Evolutionary conservation across 2,888 invertebrate species (phyloP).

Genomic region (Lydus trimaculatus): DNA sequence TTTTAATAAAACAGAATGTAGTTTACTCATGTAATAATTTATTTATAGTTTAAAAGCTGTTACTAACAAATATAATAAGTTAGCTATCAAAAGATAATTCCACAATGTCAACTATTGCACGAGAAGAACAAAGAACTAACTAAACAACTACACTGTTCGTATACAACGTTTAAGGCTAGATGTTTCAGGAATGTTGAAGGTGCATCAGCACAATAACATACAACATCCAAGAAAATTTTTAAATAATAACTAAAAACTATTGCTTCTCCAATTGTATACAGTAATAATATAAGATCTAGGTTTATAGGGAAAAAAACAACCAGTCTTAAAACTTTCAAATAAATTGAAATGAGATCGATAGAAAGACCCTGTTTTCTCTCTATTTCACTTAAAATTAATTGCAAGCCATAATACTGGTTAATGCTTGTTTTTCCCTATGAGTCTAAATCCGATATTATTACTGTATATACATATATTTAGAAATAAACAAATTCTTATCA

Average conservation of each 20-base stretch:
- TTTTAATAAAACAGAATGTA: too few species aligned
- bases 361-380: too few species aligned
- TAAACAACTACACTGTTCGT: conserved; percentile 55
- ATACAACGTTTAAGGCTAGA: conserved; percentile 58
- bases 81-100: conserved; percentile 52
- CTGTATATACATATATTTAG: too few species aligned
- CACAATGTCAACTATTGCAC: conserved; percentile 56
- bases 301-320: too few species aligned
- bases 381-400: too few species aligned
- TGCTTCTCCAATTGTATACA: conserved; percentile 43
- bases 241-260: conserved; percentile 42
- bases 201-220: conserved; percentile 16
- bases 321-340: too few species aligned
- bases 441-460: too few species aligned
- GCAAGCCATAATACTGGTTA: too few species aligned
- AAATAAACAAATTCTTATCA: conserved; percentile 21
- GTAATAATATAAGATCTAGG: too few species aligned
- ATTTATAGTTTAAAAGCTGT: conserved; percentile 55
- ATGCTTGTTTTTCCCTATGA: too few species aligned
- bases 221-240: conserved; percentile 33
- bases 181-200: conserved; percentile 47
- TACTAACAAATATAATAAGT: conserved; percentile 54
- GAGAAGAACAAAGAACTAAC: conserved; percentile 49
- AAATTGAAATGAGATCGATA: too few species aligned
- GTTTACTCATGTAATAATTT: conserved; percentile 47